These are phyloP conservation scores for Bombus impatiens DNA, from an alignment of 1,140 invertebrate genomes.

Conservation along the genomic window DNA sequence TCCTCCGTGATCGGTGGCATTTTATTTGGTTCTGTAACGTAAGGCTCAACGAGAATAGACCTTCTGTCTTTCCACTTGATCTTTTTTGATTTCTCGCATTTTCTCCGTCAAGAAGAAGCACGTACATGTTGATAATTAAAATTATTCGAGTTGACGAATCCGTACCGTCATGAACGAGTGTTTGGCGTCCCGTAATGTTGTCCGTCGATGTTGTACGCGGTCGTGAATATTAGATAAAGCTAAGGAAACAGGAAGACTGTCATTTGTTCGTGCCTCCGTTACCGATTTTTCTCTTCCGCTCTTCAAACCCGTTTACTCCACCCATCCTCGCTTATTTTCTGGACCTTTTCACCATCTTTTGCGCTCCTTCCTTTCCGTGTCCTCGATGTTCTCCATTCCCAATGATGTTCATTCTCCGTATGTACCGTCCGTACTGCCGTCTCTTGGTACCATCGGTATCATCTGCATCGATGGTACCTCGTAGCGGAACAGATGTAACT, in stretches of 20 bases:
- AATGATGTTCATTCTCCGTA: conserved; percentile 29
- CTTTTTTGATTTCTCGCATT: no score
- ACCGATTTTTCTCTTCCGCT: no score
- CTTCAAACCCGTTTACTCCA: no score
- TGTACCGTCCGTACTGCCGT: no score
- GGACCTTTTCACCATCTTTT: background rate
- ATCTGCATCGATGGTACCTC: background rate
- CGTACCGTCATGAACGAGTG: background rate
- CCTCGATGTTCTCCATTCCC: conserved; percentile 1
- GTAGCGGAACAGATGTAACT: no score
- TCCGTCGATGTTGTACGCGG: no score
- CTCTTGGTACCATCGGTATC: background rate
- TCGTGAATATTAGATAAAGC: no score
- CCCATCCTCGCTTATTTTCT: background rate
- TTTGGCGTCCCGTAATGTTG: background rate
- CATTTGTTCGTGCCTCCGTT: no score
- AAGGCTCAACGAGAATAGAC: background rate
- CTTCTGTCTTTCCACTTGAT: background rate
- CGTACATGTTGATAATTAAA: background rate
- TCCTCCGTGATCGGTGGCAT: conserved; percentile 13
- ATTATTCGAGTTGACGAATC: conserved; percentile 44
- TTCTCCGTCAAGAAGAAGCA: conserved; percentile 33
- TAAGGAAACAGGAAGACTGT: no score
- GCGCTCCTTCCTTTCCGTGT: background rate
- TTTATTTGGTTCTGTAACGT: background rate